phyloP scores from a whole-genome alignment of 1,140 invertebrate genomes.

The Heliconius hewitsoni region DNA sequence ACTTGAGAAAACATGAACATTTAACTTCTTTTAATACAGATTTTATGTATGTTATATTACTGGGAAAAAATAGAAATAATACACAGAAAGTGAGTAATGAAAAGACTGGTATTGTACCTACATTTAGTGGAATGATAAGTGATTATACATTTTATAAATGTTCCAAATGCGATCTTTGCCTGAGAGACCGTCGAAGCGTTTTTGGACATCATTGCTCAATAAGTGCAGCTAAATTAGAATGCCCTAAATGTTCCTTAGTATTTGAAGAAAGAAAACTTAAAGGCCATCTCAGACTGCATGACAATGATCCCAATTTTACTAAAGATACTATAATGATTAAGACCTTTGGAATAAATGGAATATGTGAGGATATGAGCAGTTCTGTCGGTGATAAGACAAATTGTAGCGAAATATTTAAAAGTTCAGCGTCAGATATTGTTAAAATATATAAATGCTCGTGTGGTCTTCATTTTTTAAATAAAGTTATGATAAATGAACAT shows the following conservation, averaged over 20 bases:
- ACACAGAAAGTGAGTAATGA: conserved; percentile 16
- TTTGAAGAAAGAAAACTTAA: conserved; percentile 47
- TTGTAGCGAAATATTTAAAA: neutral
- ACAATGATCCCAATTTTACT: conserved; percentile 49
- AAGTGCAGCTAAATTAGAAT: conserved; percentile 43
- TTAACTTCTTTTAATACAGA: conserved; percentile 48
- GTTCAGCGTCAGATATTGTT: neutral
- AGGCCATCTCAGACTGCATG: conserved; percentile 49
- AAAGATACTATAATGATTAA: conserved; percentile 45
- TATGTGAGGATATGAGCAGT: neutral
- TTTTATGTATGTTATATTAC: conserved; percentile 58
- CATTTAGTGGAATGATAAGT: conserved; percentile 48
- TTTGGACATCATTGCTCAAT: conserved; percentile 48
- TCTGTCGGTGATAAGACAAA: neutral
- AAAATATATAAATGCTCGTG: conserved; percentile 60
- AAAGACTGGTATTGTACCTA: conserved; percentile 19
- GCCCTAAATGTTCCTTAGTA: conserved; percentile 52
- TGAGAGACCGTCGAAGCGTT: conserved; percentile 37
- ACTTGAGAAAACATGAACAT: conserved; percentile 52
- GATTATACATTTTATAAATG: conserved; percentile 60
- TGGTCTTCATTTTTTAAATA: conserved; percentile 56
- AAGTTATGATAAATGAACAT: conserved; percentile 44
- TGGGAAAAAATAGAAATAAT: conserved; percentile 38
- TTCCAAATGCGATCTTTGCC: conserved; percentile 50
- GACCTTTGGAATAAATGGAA: conserved; percentile 12